Conservation (phyloP, 2,888 invertebrate species). For the Imbricaverruca yamaguchii region DNA sequence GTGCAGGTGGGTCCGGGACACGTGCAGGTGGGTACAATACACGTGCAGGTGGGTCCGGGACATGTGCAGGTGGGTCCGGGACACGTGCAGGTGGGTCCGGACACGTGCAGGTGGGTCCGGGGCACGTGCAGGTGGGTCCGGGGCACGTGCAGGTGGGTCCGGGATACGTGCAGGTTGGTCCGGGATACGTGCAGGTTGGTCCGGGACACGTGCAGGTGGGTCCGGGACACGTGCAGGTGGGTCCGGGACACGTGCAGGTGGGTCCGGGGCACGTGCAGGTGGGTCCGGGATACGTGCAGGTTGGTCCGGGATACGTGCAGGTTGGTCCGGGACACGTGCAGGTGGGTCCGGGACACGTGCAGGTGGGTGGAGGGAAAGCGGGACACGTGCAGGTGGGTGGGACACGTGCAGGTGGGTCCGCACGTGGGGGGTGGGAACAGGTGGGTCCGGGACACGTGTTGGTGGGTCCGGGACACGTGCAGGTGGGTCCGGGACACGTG, state of each 20-base stretch:
- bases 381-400: background rate
- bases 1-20: slow-evolving; percentile 24
- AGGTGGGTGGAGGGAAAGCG: too few species aligned
- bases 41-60: slow-evolving; percentile 16
- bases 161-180: too few species aligned
- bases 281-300: too few species aligned
- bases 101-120: slow-evolving; percentile 27
- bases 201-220: too few species aligned
- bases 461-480: slow-evolving; percentile 24
- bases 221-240: slow-evolving; percentile 29
- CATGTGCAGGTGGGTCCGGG: slow-evolving; percentile 28
- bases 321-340: too few species aligned
- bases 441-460: slow-evolving; percentile 23
- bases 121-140: too few species aligned
- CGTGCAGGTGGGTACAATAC: slow-evolving; percentile 27
- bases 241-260: too few species aligned
- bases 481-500: slow-evolving; percentile 28
- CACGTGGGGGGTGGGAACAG: too few species aligned
- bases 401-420: slow-evolving; percentile 27
- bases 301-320: slow-evolving; percentile 27
- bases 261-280: slow-evolving; percentile 28
- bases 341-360: slow-evolving; percentile 24
- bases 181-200: slow-evolving; percentile 28
- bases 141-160: slow-evolving; percentile 27
- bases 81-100: slow-evolving; percentile 23